phyloP scores from a whole-genome alignment of 2,888 invertebrate genomes.

The Polydrusus pterygomalis region DNA sequence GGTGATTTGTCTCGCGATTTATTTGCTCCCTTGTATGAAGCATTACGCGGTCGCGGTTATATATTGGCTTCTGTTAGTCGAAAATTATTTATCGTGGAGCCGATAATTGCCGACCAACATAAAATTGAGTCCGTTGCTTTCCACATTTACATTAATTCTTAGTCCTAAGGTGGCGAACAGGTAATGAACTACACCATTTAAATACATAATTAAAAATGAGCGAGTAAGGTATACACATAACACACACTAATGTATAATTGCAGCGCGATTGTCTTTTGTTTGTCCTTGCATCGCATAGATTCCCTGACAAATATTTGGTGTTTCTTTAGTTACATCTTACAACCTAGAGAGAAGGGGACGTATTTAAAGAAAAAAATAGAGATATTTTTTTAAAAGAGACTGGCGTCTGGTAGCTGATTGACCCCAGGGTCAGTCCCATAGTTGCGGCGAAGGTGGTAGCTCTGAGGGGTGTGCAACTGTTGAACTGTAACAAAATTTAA shows the following conservation, averaged over 20 bases:
- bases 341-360: constrained; percentile 18
- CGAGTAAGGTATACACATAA: constrained; percentile 68
- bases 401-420: constrained; percentile 64
- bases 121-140: constrained; percentile 54
- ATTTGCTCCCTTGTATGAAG: too few relatives aligned
- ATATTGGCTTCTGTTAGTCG: too few relatives aligned
- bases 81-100: too few relatives aligned
- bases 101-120: constrained; percentile 27
- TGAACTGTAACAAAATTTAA: constrained; percentile 83
- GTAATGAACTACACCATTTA: constrained; percentile 47
- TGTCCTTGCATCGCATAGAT: constrained; percentile 68
- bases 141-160: constrained; percentile 46
- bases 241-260: constrained; percentile 66
- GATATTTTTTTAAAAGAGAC: constrained; percentile 41
- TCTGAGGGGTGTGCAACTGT: constrained; percentile 98
- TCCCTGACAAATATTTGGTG: constrained; percentile 73
- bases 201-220: constrained; percentile 59
- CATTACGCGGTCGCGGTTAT: too few relatives aligned
- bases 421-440: constrained; percentile 91
- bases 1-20: too few relatives aligned
- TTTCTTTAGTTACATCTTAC: constrained; percentile 57
- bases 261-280: constrained; percentile 65
- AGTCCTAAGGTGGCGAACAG: constrained; percentile 50
- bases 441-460: constrained; percentile 98
- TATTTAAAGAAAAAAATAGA: constrained; percentile 30